Conservation (phyloP, 2,797 vertebrate species). For the Rhinatrema bivittatum region DNA sequence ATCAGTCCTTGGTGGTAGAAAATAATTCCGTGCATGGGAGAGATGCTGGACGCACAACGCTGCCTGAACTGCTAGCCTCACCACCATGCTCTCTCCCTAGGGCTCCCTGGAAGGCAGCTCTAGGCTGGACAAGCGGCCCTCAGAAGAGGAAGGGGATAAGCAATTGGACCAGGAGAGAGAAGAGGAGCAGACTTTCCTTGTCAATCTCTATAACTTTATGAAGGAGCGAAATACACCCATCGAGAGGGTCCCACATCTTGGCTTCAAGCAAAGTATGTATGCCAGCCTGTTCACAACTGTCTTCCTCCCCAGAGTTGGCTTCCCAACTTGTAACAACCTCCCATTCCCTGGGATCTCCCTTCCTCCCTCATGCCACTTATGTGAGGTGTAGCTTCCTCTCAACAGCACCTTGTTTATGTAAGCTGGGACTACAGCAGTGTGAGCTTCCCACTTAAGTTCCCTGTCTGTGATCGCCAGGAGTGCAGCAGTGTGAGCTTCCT, state of each 20-base stretch:
- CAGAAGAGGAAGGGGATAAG: constrained; percentile 11
- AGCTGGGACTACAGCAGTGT: too few relatives aligned
- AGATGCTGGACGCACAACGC: too few relatives aligned
- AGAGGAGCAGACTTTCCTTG: constrained; percentile 78
- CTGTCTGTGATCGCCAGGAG: neutral
- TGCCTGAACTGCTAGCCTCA: too few relatives aligned
- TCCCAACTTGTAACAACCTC: neutral
- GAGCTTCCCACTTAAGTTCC: too few relatives aligned
- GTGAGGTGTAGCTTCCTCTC: too few relatives aligned
- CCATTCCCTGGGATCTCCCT: neutral
- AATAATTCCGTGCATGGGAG: too few relatives aligned
- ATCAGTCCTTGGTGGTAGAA: too few relatives aligned
- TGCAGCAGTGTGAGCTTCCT: too few relatives aligned
- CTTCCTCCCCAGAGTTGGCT: neutral
- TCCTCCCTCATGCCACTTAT: too few relatives aligned
- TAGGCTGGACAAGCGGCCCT: constrained; percentile 62
- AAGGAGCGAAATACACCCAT: constrained; percentile 83
- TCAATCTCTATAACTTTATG: constrained; percentile 83
- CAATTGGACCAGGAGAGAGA: constrained; percentile 38
- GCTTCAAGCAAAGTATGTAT: constrained; percentile 95
- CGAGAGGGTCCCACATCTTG: constrained; percentile 89
- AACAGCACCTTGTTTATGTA: too few relatives aligned
- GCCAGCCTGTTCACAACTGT: too few relatives aligned
- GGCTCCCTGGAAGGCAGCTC: constrained; percentile 41
- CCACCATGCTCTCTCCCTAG: constrained; percentile 26